These are phyloP conservation scores for Dryobotodes eremita DNA, from an alignment of 2,888 invertebrate species.

Conservation along the genomic window DNA sequence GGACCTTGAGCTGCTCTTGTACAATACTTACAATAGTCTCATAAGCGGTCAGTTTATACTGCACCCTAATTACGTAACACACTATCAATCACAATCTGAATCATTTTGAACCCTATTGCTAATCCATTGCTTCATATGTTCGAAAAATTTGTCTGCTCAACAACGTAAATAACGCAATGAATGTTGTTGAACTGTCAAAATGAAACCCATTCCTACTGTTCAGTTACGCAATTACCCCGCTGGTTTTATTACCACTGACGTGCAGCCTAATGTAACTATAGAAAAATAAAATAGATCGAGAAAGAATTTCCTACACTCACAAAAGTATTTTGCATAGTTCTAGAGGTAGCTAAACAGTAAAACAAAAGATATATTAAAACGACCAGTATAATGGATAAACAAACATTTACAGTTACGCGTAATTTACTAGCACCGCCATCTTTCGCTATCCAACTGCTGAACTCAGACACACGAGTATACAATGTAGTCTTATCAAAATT, in stretches of 20 bases:
- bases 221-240: no score
- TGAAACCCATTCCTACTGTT: no score
- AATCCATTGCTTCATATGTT: no score
- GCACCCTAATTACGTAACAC: no score
- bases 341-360: conserved; percentile 49
- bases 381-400: conserved; percentile 69
- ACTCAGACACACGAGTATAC: conserved; percentile 71
- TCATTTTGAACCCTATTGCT: no score
- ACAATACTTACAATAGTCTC: not conserved
- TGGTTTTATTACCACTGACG: not conserved
- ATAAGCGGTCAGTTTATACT: not conserved
- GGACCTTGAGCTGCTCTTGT: not conserved
- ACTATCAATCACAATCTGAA: no score
- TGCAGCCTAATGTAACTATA: not conserved
- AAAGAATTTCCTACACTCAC: not conserved
- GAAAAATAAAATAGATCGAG: not conserved
- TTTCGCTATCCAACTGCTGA: conserved; percentile 72
- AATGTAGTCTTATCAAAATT: conserved; percentile 79
- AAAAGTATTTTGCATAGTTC: not conserved
- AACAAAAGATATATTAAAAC: conserved; percentile 77
- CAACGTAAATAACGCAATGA: no score
- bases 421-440: conserved; percentile 39
- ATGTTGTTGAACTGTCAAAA: no score
- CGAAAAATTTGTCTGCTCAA: no score
- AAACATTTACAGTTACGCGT: conserved; percentile 37